phyloP scores from a whole-genome alignment of 2,797 vertebrate genomes.

The Fringilla coelebs region DNA sequence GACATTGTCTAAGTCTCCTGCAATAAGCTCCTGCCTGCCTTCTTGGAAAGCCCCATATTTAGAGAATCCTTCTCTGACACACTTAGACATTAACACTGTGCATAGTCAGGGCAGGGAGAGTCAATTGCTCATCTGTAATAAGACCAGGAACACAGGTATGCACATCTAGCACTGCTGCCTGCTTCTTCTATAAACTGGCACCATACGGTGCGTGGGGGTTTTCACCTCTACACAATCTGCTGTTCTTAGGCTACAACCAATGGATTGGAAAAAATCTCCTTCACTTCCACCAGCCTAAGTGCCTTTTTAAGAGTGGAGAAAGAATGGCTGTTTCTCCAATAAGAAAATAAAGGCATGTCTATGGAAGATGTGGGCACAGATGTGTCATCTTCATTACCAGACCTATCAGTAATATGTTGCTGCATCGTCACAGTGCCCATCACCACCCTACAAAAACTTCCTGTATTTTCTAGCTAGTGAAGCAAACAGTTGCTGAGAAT shows the following conservation, averaged over 20 bases:
- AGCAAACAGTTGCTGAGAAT: neutral
- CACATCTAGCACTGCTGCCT: fast-evolving
- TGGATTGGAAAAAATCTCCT: neutral
- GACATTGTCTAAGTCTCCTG: neutral
- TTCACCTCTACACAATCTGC: neutral
- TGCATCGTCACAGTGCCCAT: neutral
- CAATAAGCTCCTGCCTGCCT: neutral
- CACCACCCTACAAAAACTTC: neutral
- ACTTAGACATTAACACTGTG: neutral
- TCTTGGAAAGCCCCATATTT: neutral
- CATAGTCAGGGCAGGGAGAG: neutral
- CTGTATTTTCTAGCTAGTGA: neutral
- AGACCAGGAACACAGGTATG: neutral
- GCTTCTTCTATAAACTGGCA: neutral
- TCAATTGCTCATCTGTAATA: neutral
- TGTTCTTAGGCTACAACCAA: neutral
- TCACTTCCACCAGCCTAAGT: neutral
- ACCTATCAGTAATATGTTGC: neutral
- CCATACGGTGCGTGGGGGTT: fast-evolving
- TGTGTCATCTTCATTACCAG: neutral
- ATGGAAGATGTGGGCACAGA: neutral
- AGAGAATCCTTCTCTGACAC: neutral
- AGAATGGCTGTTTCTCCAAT: neutral
- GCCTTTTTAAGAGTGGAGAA: neutral
- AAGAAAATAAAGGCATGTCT: neutral